phyloP scores from a whole-genome alignment of 2,113 vertebrate genomes.

The Pollimyrus isidori region DNA sequence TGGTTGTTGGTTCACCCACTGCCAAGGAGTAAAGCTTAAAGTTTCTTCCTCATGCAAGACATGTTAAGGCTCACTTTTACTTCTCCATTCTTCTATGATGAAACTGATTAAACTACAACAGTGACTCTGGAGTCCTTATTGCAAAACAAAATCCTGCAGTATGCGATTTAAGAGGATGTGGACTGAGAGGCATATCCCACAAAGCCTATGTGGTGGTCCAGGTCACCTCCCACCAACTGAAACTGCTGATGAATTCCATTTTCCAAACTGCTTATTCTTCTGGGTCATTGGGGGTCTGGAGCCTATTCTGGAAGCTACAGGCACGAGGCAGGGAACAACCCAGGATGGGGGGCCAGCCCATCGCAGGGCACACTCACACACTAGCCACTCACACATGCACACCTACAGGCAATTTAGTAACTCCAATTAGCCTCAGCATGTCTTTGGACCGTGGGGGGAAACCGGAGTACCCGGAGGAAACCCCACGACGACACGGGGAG shows the following conservation, averaged over 20 bases:
- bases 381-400: no score
- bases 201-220: background rate
- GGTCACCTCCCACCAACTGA: background rate
- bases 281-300: no score
- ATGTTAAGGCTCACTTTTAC: background rate
- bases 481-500: no score
- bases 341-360: no score
- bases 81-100: conserved; percentile 1
- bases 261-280: no score
- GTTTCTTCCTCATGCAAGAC: background rate
- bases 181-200: background rate
- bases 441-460: no score
- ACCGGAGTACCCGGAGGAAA: no score
- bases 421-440: no score
- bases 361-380: no score
- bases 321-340: no score
- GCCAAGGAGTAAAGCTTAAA: background rate
- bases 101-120: background rate
- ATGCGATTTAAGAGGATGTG: background rate
- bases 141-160: background rate
- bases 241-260: background rate
- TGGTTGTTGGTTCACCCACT: background rate
- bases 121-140: background rate
- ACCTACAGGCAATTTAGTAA: no score
- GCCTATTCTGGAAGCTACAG: no score